Evolutionary conservation across 2,113 vertebrate genomes (phyloP), one percentile per base, ranked within the genome.

Genomic region (Nansenia antarctica): DNA sequence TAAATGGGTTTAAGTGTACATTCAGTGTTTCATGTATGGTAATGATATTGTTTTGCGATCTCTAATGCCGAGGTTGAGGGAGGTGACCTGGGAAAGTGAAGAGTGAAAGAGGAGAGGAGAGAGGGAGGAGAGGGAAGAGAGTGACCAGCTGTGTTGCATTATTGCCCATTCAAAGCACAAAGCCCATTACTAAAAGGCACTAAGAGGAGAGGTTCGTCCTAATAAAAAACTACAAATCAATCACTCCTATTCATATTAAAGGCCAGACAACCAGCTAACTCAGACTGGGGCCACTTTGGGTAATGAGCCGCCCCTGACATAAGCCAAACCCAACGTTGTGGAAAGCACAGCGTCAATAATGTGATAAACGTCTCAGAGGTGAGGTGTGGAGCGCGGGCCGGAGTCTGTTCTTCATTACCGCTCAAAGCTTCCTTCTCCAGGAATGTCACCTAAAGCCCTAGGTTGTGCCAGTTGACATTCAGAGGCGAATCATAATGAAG

Each of bases 341-440:
- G 58, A 72, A 18, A 29, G 34, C 42, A 7, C 37, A 45, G 32
- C 52, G 57, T 69, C 57, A 27, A 66, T 55, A 24, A 52, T 9
- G 8, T 65, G 65, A 71, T 57, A 62, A 70, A 68, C 8, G 37
- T 72, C 75, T 24, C n/a, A 4, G 64, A 71, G 52, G 70, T 57
- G 52, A 54, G 53, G 14, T 58, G 31, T 39, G 22, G 9, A 27
- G 69, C 8, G 22, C 15, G 53, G 9, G 11, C 49, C 37, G 15
- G 11, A 8, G 45, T 64, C 75, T 84, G 79, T 62, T 73, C 70
- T 66, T 68, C 37, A 82, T 80, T 78, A 79, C 2, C 26, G 7
- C 53, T 65, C 37, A 60, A 35, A 66, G 71, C 60, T 70, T 35
- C 53, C 66, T 61, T 61, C 67, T 83, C 32, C 29, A 65, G 71